Base-by-base conservation (phyloP, 2,888 invertebrate species). In the Platycheirus albimanus region DNA sequence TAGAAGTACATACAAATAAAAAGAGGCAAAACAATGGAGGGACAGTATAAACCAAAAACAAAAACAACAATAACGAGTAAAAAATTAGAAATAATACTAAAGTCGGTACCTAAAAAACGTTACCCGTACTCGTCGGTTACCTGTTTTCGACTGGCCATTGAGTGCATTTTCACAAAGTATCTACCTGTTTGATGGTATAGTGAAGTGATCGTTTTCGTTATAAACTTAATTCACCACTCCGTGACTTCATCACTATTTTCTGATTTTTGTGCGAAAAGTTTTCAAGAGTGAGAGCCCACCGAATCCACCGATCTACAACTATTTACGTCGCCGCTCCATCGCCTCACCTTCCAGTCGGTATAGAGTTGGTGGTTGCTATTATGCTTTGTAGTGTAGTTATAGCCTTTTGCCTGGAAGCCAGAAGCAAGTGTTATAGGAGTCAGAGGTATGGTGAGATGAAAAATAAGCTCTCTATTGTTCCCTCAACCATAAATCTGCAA, bases 121-220 rank as follows among this genome's bases (percentile, higher is more conserved):
- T 77, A 81, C 78, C 78, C 83, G 83, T 78, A 78, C 83, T 77
- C 78, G 83, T 78, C 78, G 78, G 83, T 78, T 83, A 83, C 83
- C 78, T 78, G 83, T 78, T 74, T 83, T 83, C 83, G 72, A 83
- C 83, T 83, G 83, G 38, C 72, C 72, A 64, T 52, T 52, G 64
- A 70, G 64, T 74, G 72, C 69, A 83, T 78, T 74, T 63, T 17
- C 56, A 72, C 67, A 78, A 70, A 17, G 83, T 78, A 64, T 74
- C 78, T 83, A 74, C 78, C 83, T 83, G 83, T 77, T 83, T 61
- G 64, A 17, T 72, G 83, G 67, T 28, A 69, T n/a, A n/a, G n/a
- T n/a, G n/a, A n/a, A n/a, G n/a, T n/a, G n/a, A n/a, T n/a, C n/a
- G n/a, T n/a, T n/a, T 51, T 75, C 56, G 72, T 49, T 51, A 67